Evolutionary conservation across 2,888 invertebrate genomes (phyloP).

Genomic region (Dolichopus griseipennis): DNA sequence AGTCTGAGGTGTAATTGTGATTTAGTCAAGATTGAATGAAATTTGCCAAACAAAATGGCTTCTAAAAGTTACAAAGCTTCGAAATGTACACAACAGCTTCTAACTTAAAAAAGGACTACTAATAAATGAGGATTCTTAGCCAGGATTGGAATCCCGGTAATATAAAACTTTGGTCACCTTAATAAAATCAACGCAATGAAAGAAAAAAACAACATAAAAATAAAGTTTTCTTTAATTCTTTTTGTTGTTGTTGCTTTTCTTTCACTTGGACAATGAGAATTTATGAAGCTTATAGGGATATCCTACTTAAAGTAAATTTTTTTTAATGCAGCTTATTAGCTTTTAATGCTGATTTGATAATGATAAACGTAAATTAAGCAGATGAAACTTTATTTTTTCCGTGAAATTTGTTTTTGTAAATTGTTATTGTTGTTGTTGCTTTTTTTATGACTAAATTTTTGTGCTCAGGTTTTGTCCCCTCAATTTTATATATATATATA

Average conservation of each 20-base stretch:
- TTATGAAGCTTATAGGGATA: conserved; percentile 1
- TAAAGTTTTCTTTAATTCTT: not conserved
- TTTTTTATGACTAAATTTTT: not conserved
- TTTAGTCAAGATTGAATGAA: no score
- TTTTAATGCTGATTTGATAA: conserved; percentile 6
- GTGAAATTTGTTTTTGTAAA: not conserved
- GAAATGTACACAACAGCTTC: no score
- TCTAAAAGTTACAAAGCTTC: no score
- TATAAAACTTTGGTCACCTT: no score
- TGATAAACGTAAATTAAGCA: not conserved
- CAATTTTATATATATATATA: no score
- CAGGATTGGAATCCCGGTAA: no score
- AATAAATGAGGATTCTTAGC: no score
- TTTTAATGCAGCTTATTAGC: conserved; percentile 6
- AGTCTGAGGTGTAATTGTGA: no score
- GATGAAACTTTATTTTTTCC: not conserved
- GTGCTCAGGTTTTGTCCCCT: not conserved
- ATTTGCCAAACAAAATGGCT: no score
- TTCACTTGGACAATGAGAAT: not conserved
- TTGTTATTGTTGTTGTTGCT: no score
- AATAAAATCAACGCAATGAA: no score
- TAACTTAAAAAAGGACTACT: no score
- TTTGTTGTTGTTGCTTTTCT: not conserved
- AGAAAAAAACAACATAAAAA: not conserved
- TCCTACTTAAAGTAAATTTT: not conserved